phyloP scores from a whole-genome alignment of 2,888 invertebrate genomes.

The Lasioglossum oenotherae region DNA sequence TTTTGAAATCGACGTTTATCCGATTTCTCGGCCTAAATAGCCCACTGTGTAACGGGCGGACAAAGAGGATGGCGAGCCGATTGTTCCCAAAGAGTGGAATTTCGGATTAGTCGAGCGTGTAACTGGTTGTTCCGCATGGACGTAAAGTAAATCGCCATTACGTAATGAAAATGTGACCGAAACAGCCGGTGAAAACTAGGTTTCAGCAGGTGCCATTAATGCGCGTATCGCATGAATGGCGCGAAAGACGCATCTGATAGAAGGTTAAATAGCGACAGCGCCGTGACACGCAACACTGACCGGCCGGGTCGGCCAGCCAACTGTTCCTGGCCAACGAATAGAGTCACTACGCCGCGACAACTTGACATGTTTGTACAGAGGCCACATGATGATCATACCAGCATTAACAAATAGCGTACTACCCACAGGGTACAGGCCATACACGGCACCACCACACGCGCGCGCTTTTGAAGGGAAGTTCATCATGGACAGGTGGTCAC shows the following conservation, averaged over 20 bases:
- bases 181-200: conserved; percentile 63
- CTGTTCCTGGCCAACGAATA: conserved; percentile 70
- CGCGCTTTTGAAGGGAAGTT: conserved; percentile 55
- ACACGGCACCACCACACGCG: conserved; percentile 44
- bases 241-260: conserved; percentile 78
- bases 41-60: not conserved
- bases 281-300: conserved; percentile 76
- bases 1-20: no score
- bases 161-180: conserved; percentile 39
- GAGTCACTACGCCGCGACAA: conserved; percentile 80
- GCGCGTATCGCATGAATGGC: conserved; percentile 71
- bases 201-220: conserved; percentile 66
- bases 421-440: conserved; percentile 54
- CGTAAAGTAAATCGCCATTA: conserved; percentile 26
- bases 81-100: not conserved
- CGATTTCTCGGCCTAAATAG: no score
- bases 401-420: conserved; percentile 76
- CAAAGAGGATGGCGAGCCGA: not conserved
- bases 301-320: conserved; percentile 62
- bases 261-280: conserved; percentile 78
- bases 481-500: conserved; percentile 67
- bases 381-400: conserved; percentile 76
- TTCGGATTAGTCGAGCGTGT: conserved; percentile 18
- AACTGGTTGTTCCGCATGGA: conserved; percentile 12
- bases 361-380: conserved; percentile 81